Evolutionary conservation across 1,140 invertebrate genomes (phyloP), one percentile per base, ranked within the genome.

Genomic region (Bombus vancouverensis): DNA sequence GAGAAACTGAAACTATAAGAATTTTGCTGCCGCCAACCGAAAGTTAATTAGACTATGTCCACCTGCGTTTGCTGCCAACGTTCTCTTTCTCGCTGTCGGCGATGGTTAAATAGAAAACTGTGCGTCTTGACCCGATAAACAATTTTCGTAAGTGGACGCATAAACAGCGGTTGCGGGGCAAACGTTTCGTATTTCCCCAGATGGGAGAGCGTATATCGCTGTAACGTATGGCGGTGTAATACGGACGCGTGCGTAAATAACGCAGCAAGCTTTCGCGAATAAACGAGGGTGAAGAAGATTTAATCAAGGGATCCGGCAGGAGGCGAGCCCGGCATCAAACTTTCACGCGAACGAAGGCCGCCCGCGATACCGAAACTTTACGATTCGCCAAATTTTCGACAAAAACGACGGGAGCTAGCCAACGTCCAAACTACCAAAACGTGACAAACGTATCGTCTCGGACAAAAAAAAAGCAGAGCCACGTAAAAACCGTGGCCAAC

Each of bases 211-310:
- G 25, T 15, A 25, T 12, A n/a, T 71, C 62, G 25, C 15, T 28
- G 65, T 66, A 22, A 66, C 22, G 28, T 28, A 44, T 68, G 39
- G 12, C 15, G 1, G 8, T 6, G 22, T 25, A 62, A 62, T 39
- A 57, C 32, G 3, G 22, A 22, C 25, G 5, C 32, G 10, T 37
- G 28, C 66, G 42, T 71, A 70, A 77, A 70, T 57, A 83, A 70
- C 34, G 10, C 12, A 15, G 25, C 9, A 53, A 15, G 13, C 9
- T 10, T n/a, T 13, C 18, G 12, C 42, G 74, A 47, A 34, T 74
- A 34, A 57, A 34, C 18, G 3, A 57, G 32, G 53, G 44, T 18
- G 59, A 42, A 68, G 37, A 83, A 83, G 73, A 83, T 77, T 83
- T 77, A 76, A 77, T 76, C 42, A 77, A 83, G 44, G 25, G 15